phyloP scores from a whole-genome alignment of 1,140 invertebrate genomes.

The Tetranychus urticae region DNA sequence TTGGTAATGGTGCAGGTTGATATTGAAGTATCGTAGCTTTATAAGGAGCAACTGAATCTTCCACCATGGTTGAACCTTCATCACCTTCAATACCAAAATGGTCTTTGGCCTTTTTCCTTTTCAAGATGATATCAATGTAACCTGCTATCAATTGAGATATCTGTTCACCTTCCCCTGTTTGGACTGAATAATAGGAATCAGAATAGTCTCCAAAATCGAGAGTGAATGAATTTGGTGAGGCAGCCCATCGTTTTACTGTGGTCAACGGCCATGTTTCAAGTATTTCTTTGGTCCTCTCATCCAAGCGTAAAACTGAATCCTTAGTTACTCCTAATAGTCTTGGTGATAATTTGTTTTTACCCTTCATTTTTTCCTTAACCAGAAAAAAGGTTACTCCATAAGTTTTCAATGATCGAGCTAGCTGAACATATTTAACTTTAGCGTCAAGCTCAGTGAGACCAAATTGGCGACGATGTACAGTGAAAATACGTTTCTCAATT shows the following conservation, averaged over 20 bases:
- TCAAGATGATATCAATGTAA: slow-evolving; percentile 98
- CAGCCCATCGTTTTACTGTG: slow-evolving; percentile 88
- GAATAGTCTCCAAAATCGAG: slow-evolving; percentile 98
- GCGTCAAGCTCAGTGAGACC: slow-evolving; percentile 72
- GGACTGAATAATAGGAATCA: slow-evolving; percentile 93
- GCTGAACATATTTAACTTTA: slow-evolving; percentile 89
- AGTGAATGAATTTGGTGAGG: slow-evolving; percentile 96
- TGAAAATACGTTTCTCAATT: slow-evolving; percentile 89
- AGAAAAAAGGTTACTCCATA: slow-evolving; percentile 99
- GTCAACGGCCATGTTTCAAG: slow-evolving; percentile 67
- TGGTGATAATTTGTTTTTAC: slow-evolving; percentile 95
- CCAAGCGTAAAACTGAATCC: slow-evolving; percentile 83
- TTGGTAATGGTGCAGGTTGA: slow-evolving; percentile 28
- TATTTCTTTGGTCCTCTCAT: slow-evolving; percentile 88
- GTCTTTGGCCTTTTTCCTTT: slow-evolving; percentile 77
- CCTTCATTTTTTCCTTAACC: slow-evolving; percentile 94
- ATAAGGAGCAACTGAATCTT: slow-evolving; percentile 70
- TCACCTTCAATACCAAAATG: slow-evolving; percentile 97
- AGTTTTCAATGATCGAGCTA: slow-evolving; percentile 73
- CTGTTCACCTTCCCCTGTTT: slow-evolving; percentile 94
- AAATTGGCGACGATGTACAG: slow-evolving; percentile 55
- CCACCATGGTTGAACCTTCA: slow-evolving; percentile 93
- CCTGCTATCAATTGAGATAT: slow-evolving; percentile 93
- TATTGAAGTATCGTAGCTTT: slow-evolving; percentile 82
- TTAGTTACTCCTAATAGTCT: slow-evolving; percentile 90